Base-by-base conservation (phyloP, 2,113 vertebrate species). In the Mellivora capensis region DNA sequence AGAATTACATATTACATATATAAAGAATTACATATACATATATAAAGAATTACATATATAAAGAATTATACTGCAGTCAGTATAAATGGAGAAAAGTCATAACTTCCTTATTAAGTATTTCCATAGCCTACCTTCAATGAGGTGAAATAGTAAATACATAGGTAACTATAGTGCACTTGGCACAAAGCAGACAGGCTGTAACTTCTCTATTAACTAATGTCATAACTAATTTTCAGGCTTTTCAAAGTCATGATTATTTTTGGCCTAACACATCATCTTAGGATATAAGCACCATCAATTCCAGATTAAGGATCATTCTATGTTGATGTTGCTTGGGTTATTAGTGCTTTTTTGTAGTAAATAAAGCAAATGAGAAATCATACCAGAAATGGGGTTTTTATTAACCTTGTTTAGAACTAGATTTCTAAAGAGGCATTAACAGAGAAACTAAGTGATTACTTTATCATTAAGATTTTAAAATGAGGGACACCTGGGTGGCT, bases 321-420 rank as follows among this genome's bases (percentile, higher is more conserved):
- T 62, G 69, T 17, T 86, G 29, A 72, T 59, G 93, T 4, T 39
- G 34, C 17, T 54, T 79, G 6, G 37, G 42, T 83, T 54, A 82
- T 62, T 82, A 82, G 59, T 44, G 6, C 15, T 76, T 47, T 88
- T 39, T 74, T 64, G 18, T 7, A 76, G 34, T 76, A 94, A 86
- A 86, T 67, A 59, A 93, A 92, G 86, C 7, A 94, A 96, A 85
- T 64, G 42, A 34, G 93, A 97, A 96, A 71, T 90, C 17, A 2
- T 42, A 86, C 29, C 72, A 95, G 54, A 90, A 80, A 85, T 29
- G 17, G n/a, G 7, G 4, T 67, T 96, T 91, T 87, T 49, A 76
- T 18, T 90, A 81, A 47, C 21, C 7, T 83, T 81, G 27, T 82
- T 83, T 85, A 69, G 57, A 90, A 87, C 76, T 4, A 79, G 47